A percentile compares a stretch with the other conserved stretches of the same genome.
Evolutionary conservation across 2,888 invertebrate genomes (phyloP).

Genomic region (Eubasilissa splendida): DNA sequence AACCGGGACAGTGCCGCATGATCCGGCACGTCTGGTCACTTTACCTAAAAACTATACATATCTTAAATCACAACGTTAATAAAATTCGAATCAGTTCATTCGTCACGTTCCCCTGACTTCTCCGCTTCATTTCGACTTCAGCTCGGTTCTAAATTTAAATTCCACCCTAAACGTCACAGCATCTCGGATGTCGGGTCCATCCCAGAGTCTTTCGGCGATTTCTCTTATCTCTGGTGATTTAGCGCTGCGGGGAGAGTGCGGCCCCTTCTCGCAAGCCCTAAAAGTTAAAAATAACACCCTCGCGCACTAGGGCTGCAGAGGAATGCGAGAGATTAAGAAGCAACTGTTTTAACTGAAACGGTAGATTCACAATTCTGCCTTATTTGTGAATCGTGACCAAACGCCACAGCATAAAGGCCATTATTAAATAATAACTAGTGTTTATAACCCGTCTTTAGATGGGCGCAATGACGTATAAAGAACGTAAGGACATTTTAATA

Average conservation of each 20-base stretch:
- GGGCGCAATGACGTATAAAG: too few relatives aligned
- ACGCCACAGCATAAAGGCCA: too few relatives aligned
- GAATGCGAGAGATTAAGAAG: not conserved
- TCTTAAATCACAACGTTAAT: too few relatives aligned
- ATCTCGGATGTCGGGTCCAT: constrained; percentile 31
- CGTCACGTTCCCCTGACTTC: not conserved
- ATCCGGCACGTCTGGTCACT: too few relatives aligned
- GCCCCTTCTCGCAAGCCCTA: not conserved
- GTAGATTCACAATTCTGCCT: too few relatives aligned
- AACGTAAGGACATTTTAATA: too few relatives aligned
- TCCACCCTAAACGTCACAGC: constrained; percentile 25
- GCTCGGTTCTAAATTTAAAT: constrained; percentile 29
- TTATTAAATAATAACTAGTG: too few relatives aligned
- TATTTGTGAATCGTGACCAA: too few relatives aligned
- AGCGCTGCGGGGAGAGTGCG: not conserved
- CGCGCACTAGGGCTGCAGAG: not conserved
- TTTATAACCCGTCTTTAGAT: too few relatives aligned
- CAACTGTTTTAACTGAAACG: constrained; percentile 3
- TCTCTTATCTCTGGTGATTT: constrained; percentile 48
- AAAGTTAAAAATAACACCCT: constrained; percentile 28
- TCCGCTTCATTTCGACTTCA: not conserved
- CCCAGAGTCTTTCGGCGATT: constrained; percentile 24
- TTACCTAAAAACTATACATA: too few relatives aligned
- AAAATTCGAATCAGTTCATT: not conserved
- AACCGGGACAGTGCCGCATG: too few relatives aligned